Base-by-base conservation (phyloP, 2,113 vertebrate genomes). In the Megalops atlanticus region DNA sequence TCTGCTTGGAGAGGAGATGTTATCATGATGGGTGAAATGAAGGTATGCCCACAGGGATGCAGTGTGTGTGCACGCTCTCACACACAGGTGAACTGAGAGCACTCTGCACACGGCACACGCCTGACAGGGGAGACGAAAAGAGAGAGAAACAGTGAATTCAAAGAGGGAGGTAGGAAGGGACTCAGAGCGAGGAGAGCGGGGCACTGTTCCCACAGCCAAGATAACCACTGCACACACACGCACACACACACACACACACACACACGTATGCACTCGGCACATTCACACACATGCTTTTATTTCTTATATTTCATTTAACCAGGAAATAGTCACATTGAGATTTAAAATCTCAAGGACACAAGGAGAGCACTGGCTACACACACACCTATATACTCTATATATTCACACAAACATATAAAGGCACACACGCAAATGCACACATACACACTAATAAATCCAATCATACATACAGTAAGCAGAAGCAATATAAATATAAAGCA, bases 131-230 rank as follows among this genome's bases (percentile, higher is more conserved):
- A n/a, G 74, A 49, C 18, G 31, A 35, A 18, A 75, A 16, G 45
- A 49, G 58, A 92, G 89, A 94, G 93, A 93, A 92, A 88, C 91
- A 93, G 89, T 92, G 93, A 92, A 93, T 91, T 94, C 91, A 94
- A 94, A 93, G 89, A 88, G 91, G 88, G 84, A 84, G 85, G 89
- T 91, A 88, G 86, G 84, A 79, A 79, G 72, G 80, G 89, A 91
- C 88, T 78, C 92, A 92, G 85, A 88, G 89, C 91, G 93, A 91
- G 86, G 92, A 92, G 87, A 89, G 86, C 88, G 86, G 87, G 87
- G 87, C 87, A 91, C 92, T 93, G 92, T 89, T 86, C 85, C 33
- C 76, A 79, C 27, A 40, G 64, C 52, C 35, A 73, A 73, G 79
- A 12, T 16, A 14, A 41, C 49, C 7, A 78, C n/a, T 81, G 2